phyloP scores from a whole-genome alignment of 2,113 vertebrate genomes.

The Apistogramma diplotaenia region DNA sequence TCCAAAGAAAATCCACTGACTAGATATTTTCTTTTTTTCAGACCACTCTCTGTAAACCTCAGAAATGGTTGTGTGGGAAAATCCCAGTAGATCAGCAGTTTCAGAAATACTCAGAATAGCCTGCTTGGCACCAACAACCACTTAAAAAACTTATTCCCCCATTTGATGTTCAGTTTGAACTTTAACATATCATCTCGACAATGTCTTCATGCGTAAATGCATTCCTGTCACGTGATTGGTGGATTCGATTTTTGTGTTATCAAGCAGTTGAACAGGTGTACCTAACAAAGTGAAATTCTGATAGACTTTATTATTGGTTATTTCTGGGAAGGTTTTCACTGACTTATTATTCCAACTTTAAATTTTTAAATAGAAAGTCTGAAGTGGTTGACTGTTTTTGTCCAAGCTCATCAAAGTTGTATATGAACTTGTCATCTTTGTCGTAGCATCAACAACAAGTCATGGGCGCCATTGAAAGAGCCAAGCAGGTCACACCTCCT shows the following conservation, averaged over 20 bases:
- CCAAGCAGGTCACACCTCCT: conserved; percentile 95
- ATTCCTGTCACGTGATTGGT: not conserved
- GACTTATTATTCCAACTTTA: not conserved
- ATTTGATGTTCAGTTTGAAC: not conserved
- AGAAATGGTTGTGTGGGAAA: too few species aligned
- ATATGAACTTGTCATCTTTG: conserved; percentile 10
- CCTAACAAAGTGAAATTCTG: not conserved
- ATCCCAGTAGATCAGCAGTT: too few species aligned
- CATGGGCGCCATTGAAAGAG: conserved; percentile 93
- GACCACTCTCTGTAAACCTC: too few species aligned
- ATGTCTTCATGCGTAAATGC: not conserved
- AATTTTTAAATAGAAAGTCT: not conserved
- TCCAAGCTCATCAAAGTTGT: not conserved
- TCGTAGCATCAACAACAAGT: conserved; percentile 97
- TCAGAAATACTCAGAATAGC: too few species aligned
- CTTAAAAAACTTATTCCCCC: not conserved
- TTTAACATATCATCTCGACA: not conserved
- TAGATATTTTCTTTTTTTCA: too few species aligned
- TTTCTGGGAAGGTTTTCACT: not conserved
- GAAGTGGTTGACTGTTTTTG: not conserved
- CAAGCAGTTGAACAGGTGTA: not conserved
- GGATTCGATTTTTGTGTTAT: not conserved
- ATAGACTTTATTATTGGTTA: not conserved
- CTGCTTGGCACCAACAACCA: too few species aligned
- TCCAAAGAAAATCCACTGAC: too few species aligned